These are phyloP conservation scores for Microctenopoma lineatum DNA, from an alignment of 2,797 vertebrate genomes.

Conservation along the genomic window DNA sequence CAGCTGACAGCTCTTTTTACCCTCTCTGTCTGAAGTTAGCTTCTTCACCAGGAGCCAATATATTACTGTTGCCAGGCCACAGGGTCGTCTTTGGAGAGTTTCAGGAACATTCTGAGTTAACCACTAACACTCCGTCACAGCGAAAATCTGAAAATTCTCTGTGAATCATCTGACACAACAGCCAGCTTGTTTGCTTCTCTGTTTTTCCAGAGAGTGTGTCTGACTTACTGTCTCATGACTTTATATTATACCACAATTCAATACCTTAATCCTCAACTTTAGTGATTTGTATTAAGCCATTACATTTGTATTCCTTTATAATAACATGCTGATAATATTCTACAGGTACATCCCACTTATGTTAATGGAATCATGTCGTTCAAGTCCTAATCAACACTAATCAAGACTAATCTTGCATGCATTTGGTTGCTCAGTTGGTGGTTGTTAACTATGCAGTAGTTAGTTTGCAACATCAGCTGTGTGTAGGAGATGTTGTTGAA, in stretches of 20 bases:
- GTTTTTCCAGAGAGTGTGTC: neutral
- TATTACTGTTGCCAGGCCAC: slow-evolving; percentile 69
- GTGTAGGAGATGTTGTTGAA: too few relatives aligned
- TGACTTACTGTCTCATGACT: neutral
- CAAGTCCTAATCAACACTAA: too few relatives aligned
- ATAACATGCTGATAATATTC: neutral
- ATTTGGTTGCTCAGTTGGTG: too few relatives aligned
- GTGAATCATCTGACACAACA: slow-evolving; percentile 27
- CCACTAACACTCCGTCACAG: slow-evolving; percentile 45
- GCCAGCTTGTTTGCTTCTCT: slow-evolving; percentile 17
- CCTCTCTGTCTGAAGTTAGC: slow-evolving; percentile 72
- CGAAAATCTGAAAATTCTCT: slow-evolving; percentile 28
- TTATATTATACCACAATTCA: neutral
- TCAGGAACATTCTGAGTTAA: slow-evolving; percentile 54
- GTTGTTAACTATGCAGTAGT: too few relatives aligned
- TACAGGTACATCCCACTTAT: neutral
- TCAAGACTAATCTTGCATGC: too few relatives aligned
- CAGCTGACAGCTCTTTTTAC: slow-evolving; percentile 79
- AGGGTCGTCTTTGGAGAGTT: slow-evolving; percentile 64
- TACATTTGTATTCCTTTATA: neutral
- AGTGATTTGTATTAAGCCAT: neutral
- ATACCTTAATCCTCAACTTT: neutral
- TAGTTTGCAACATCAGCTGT: too few relatives aligned
- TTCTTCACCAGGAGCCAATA: slow-evolving; percentile 73
- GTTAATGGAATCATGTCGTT: neutral